phyloP scores from a whole-genome alignment of 2,888 invertebrate genomes.

The Balanococcus diminutus region DNA sequence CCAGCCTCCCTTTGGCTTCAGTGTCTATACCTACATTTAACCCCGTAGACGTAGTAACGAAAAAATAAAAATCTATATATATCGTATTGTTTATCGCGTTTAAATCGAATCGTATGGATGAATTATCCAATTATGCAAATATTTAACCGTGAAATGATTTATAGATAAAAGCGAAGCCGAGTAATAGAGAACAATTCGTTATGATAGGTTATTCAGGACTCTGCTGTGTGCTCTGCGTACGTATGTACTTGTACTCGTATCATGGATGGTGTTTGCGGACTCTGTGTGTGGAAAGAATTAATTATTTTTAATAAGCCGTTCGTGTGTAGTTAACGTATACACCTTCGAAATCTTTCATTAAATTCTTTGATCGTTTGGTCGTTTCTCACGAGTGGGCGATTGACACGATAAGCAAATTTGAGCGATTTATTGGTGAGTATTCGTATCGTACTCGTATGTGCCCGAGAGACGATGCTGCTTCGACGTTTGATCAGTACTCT shows the following conservation, averaged over 20 bases:
- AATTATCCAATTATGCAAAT: slow-evolving; percentile 48
- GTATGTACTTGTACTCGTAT: too few species aligned
- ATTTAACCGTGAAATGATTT: slow-evolving; percentile 50
- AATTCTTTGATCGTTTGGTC: background rate
- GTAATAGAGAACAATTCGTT: slow-evolving; percentile 30
- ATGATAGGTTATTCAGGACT: background rate
- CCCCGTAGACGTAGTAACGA: background rate
- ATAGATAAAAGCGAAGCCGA: slow-evolving; percentile 31
- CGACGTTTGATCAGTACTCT: background rate
- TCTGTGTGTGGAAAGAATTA: background rate
- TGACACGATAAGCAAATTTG: slow-evolving; percentile 26
- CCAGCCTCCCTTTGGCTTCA: background rate
- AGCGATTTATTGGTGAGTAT: slow-evolving; percentile 24
- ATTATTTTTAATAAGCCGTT: slow-evolving; percentile 37
- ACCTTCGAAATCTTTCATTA: slow-evolving; percentile 37
- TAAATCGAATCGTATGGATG: slow-evolving; percentile 45
- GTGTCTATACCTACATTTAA: background rate
- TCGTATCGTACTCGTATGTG: background rate
- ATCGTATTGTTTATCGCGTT: slow-evolving; percentile 6
- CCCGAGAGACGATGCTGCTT: too few species aligned
- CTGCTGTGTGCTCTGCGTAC: background rate
- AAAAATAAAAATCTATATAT: background rate
- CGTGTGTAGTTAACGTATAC: slow-evolving; percentile 12
- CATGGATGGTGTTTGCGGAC: background rate
- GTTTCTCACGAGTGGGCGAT: slow-evolving; percentile 31